A percentile compares a stretch with the other conserved stretches of the same genome.
Evolutionary conservation across 2,113 vertebrate genomes (phyloP).

Genomic region (Herpailurus yagouaroundi): DNA sequence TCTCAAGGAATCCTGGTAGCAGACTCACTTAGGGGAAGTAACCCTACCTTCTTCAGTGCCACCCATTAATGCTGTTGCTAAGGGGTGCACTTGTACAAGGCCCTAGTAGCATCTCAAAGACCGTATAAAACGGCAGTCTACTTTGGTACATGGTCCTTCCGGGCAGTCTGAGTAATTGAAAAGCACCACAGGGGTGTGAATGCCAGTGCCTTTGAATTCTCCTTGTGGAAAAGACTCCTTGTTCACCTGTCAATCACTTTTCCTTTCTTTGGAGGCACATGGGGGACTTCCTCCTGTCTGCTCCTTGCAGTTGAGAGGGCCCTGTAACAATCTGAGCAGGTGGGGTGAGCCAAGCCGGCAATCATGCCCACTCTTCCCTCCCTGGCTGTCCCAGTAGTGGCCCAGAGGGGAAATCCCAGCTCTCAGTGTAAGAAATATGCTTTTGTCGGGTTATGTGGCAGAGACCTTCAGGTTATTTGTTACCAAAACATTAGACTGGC

Average conservation of each 20-base stretch:
- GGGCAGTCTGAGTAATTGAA: neutral
- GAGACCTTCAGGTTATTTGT: neutral
- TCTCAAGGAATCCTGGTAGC: no score
- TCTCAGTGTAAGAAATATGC: neutral
- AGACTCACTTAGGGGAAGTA: neutral
- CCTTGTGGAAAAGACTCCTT: neutral
- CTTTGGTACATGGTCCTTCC: neutral
- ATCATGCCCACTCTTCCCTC: no score
- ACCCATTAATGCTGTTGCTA: neutral
- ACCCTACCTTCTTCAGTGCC: neutral
- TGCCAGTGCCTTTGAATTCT: neutral
- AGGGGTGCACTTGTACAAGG: neutral
- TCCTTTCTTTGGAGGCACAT: neutral
- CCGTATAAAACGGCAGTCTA: neutral
- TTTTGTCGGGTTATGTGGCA: neutral
- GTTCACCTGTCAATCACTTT: neutral
- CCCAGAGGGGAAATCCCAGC: neutral
- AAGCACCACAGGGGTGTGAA: neutral
- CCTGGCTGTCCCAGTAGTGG: neutral
- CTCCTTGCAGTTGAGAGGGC: neutral
- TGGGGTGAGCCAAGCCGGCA: neutral
- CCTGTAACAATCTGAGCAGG: neutral
- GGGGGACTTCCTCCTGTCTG: accelerated
- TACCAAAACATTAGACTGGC: neutral
- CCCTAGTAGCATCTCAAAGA: neutral